Conservation (phyloP, 2,113 vertebrate species). For the Ceratotherium simum region DNA sequence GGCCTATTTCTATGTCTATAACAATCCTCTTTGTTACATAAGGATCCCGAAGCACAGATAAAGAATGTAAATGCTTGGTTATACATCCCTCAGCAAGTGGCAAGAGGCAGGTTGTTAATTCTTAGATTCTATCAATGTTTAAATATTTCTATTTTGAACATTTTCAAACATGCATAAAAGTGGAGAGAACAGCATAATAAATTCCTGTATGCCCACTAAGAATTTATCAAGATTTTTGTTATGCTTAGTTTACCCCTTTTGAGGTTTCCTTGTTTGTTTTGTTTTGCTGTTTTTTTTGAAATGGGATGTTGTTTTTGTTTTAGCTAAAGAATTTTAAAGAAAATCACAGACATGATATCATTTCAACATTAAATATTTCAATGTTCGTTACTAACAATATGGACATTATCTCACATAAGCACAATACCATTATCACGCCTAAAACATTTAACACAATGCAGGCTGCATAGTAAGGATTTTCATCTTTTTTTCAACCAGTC, state of each 20-base stretch:
- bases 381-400: neutral
- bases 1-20: neutral
- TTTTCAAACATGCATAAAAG: neutral
- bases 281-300: neutral
- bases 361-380: neutral
- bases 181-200: neutral
- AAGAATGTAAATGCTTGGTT: neutral
- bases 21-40: neutral
- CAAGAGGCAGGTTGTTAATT: neutral
- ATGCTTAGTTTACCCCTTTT: neutral
- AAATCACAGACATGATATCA: neutral
- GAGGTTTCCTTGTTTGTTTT: neutral
- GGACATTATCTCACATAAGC: neutral
- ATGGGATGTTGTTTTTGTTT: neutral
- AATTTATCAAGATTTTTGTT: neutral
- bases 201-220: neutral
- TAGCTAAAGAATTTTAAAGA: neutral
- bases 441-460: neutral
- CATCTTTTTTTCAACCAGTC: neutral
- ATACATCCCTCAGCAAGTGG: neutral
- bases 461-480: neutral
- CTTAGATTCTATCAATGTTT: neutral
- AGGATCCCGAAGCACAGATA: neutral
- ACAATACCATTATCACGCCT: neutral
- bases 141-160: constrained; percentile 2